These are phyloP conservation scores for Etheostoma perlongum DNA, from an alignment of 2,797 vertebrate genomes.

Conservation along the genomic window DNA sequence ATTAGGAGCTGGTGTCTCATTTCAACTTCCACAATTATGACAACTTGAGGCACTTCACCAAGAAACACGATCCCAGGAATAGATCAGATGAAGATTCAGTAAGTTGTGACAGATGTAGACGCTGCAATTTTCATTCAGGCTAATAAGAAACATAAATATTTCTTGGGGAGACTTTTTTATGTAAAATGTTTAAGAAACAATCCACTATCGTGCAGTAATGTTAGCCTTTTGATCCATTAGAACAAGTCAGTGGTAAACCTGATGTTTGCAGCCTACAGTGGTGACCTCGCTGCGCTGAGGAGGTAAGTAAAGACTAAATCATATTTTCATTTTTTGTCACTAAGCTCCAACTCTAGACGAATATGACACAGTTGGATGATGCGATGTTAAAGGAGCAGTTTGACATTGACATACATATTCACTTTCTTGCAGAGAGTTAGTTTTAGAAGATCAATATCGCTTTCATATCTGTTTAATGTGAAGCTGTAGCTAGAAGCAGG, in stretches of 20 bases:
- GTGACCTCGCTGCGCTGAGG: slow-evolving; percentile 89
- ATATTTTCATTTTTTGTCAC: slow-evolving; percentile 17
- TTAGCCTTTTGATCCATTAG: slow-evolving; percentile 69
- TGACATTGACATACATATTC: neutral
- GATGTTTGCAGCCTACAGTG: slow-evolving; percentile 92
- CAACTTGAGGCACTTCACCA: slow-evolving; percentile 91
- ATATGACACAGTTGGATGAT: neutral
- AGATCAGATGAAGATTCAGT: slow-evolving; percentile 87
- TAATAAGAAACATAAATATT: neutral
- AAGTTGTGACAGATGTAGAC: slow-evolving; percentile 51
- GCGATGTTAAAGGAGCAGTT: neutral
- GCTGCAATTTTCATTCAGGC: neutral
- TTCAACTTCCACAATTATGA: slow-evolving; percentile 97
- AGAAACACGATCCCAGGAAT: slow-evolving; percentile 91
- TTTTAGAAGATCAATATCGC: neutral
- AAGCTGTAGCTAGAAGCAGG: neutral
- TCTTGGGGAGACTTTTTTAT: neutral
- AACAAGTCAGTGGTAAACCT: slow-evolving; percentile 91
- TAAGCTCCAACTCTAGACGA: neutral
- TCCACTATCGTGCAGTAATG: neutral
- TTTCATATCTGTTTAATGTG: neutral
- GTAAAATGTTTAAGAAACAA: neutral
- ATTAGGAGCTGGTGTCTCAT: slow-evolving; percentile 90
- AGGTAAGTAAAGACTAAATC: slow-evolving; percentile 78
- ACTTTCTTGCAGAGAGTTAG: neutral